Conservation (phyloP, 2,888 invertebrate species). For the Congeria kusceri region DNA sequence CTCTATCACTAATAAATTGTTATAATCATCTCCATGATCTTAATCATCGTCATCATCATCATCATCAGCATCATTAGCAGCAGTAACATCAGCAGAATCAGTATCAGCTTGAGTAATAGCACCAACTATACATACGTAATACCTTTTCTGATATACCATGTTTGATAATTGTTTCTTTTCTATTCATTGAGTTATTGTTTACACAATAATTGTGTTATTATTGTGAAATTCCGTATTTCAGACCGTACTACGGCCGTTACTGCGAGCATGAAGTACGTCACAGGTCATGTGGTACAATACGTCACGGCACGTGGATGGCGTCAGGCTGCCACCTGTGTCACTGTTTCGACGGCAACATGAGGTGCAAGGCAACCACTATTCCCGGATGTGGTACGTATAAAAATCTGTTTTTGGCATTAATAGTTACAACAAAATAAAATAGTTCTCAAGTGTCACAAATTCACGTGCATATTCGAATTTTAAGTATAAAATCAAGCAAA, state of each 20-base stretch:
- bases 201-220: not conserved
- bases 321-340: constrained; percentile 69
- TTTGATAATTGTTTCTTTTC: not conserved
- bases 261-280: constrained; percentile 62
- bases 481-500: too few species aligned
- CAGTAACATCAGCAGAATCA: too few species aligned
- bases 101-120: not conserved
- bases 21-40: too few species aligned
- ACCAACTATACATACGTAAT: not conserved
- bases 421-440: too few species aligned
- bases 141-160: not conserved
- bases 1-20: too few species aligned
- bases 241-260: constrained; percentile 64
- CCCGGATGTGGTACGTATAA: constrained; percentile 68
- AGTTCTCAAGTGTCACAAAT: too few species aligned
- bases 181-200: not conserved
- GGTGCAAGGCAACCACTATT: constrained; percentile 56
- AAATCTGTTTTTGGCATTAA: too few species aligned
- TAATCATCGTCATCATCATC: too few species aligned
- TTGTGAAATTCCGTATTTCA: constrained; percentile 40
- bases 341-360: constrained; percentile 66
- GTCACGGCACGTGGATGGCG: constrained; percentile 67
- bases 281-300: constrained; percentile 61
- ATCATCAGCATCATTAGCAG: too few species aligned
- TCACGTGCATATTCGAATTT: too few species aligned